Evolutionary conservation across 2,113 vertebrate species (phyloP), one percentile per base, ranked within the genome.

Genomic region (Origma solitaria): DNA sequence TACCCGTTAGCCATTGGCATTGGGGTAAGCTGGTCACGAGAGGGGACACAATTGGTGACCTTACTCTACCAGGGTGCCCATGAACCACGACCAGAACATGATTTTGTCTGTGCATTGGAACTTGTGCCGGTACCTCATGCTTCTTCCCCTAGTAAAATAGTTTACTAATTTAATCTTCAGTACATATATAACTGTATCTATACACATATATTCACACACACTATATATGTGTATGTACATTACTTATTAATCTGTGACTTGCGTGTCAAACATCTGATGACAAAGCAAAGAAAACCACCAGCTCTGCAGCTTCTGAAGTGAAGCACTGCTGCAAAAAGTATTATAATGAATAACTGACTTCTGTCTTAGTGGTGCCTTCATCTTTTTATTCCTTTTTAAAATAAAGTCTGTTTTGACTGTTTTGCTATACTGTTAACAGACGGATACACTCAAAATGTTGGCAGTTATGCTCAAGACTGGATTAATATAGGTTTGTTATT

Each of bases 401-500:
- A 92, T 65, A 92, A 87, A 88, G 53, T 91, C 77, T 95, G 70
- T 87, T 96, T 91, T 93, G 81, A 87, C 76, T 95, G 83, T 86
- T 93, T 87, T 68, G 50, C 92, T 94, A 27, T 75, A 38, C 90
- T 92, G 76, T 84, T 93, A 96, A 86, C 76, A 88, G 96, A 96
- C 76, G 94, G 90, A 95, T 86, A 69, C 69, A 92, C 72, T 92
- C 92, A 86, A 58, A 95, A 94, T 53, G 44, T 93, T 96, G 94
- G 92, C 92, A 96, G 88, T 86, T 96, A 64, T 50, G 30, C 84
- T 95, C 89, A 86, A 92, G 69, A 61, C 86, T 92, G 94, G 77
- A 91, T 96, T 96, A 94, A 93, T 96, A 90, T 27, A 69, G n/a
- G 65, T 93, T 94, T 97, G 80, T 95, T 96, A 88, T 95, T 96